Evolutionary conservation across 2,797 vertebrate species (phyloP), one percentile per base, ranked within the genome.

Genomic region (Molossus alvarezi): DNA sequence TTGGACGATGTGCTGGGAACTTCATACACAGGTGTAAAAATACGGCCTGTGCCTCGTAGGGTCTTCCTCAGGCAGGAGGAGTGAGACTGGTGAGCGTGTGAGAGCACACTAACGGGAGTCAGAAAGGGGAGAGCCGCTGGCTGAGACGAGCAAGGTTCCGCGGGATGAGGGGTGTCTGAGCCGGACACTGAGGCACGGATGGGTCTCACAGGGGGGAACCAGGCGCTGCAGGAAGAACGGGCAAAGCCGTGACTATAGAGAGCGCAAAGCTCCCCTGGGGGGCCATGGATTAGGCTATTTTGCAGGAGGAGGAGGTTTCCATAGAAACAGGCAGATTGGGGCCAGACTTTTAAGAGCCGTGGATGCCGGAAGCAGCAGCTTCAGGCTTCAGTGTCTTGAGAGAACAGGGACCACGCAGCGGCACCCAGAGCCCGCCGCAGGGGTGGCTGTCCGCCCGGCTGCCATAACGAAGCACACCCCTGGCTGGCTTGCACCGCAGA

Each of bases 41-140:
- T 53, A 53, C 14, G 10, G 14, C 4, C 48, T 91, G 37, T 45
- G 18, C 69, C 25, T 37, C 75, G 65, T 25, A 75, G 37, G 62
- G 75, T 80, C 57, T 87, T 79, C 72, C 51, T 95, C 53, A 53
- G 92, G 90, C n/a, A 94, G 18, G 25, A 84, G 20, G 5, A 65
- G 37, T 58, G 79, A 88, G 58, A 84, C 9, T 65, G 72, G 17
- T 57, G 48, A 90, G 18, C 83, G 87, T 95, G 60, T 41, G 33
- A 75, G 14, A 90, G 75, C 79, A 81, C 64, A 21, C 75, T 90
- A 20, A 6, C 64, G 14, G 48, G 69, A 87, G 58, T 94, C 58
- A 75, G 45, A 87, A 88, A 21, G 94, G 13, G 12, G 33, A 33
- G 33, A 33, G 33, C 33, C 33, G 33, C 33, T 33, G 33, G 33